These are phyloP conservation scores for Drosophila borealis DNA, from an alignment of 2,888 invertebrate genomes.

Conservation along the genomic window DNA sequence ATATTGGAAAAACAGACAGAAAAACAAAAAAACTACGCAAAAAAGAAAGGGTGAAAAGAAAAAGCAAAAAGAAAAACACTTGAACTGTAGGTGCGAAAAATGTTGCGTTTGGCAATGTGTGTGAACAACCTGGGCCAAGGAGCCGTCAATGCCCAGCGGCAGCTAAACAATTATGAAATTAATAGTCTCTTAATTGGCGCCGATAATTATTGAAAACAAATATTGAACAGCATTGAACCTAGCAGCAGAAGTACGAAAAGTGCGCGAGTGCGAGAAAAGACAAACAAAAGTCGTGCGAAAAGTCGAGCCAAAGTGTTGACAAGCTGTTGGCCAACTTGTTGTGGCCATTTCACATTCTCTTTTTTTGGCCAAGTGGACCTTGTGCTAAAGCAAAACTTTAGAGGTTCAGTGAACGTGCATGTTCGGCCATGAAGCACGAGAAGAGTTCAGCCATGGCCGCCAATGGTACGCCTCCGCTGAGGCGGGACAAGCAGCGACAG, in stretches of 20 bases:
- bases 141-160: conserved; percentile 28
- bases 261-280: conserved; percentile 15
- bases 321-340: conserved; percentile 24
- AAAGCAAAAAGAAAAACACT: conserved; percentile 13
- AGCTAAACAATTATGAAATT: conserved; percentile 73
- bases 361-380: conserved; percentile 33
- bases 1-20: conserved; percentile 1
- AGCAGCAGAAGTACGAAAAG: conserved; percentile 10
- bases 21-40: neutral
- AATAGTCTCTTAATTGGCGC: conserved; percentile 72
- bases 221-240: conserved; percentile 61
- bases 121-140: conserved; percentile 75
- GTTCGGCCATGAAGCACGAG: conserved; percentile 79
- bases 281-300: conserved; percentile 38
- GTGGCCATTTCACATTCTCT: neutral
- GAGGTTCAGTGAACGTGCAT: conserved; percentile 48
- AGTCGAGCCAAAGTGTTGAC: conserved; percentile 24
- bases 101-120: conserved; percentile 46
- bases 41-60: conserved; percentile 34
- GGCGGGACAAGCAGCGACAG: conserved; percentile 43
- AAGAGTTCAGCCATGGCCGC: conserved; percentile 61
- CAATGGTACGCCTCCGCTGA: conserved; percentile 43
- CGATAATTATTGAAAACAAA: conserved; percentile 60
- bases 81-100: conserved; percentile 55
- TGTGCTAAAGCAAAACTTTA: conserved; percentile 13